Evolutionary conservation across 2,888 invertebrate genomes (phyloP).

Genomic region (Athrips mouffetella): DNA sequence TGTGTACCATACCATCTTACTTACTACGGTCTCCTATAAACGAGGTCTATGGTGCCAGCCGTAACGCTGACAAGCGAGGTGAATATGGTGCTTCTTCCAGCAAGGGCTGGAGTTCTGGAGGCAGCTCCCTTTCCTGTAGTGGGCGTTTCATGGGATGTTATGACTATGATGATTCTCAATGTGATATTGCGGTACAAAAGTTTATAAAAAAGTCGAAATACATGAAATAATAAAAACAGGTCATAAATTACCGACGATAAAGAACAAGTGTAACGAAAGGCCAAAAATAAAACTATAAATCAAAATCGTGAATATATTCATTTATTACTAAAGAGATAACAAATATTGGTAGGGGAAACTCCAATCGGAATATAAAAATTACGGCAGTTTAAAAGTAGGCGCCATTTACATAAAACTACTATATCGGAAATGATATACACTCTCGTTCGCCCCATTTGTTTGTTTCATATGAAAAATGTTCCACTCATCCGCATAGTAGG

Average conservation of each 20-base stretch:
- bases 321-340: constrained; percentile 68
- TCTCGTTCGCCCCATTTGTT: constrained; percentile 53
- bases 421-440: constrained; percentile 69
- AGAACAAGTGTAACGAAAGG: constrained; percentile 27
- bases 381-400: constrained; percentile 78
- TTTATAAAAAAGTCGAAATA: too few relatives aligned
- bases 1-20: too few relatives aligned
- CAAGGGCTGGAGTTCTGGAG: too few relatives aligned
- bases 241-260: constrained; percentile 28
- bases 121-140: too few relatives aligned
- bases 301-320: constrained; percentile 66
- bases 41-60: too few relatives aligned
- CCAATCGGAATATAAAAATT: constrained; percentile 76
- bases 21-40: too few relatives aligned
- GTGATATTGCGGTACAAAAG: too few relatives aligned
- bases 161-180: too few relatives aligned
- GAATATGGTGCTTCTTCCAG: too few relatives aligned
- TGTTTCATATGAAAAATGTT: constrained; percentile 46
- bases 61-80: too few relatives aligned
- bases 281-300: constrained; percentile 59
- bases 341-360: constrained; percentile 66
- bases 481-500: background rate
- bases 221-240: background rate
- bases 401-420: constrained; percentile 75
- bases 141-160: too few relatives aligned